Percentiles rank a stretch among this genome's conserved stretches.
These are phyloP conservation scores for Ictalurus furcatus DNA, from an alignment of 2,113 vertebrate species.

Conservation along the genomic window DNA sequence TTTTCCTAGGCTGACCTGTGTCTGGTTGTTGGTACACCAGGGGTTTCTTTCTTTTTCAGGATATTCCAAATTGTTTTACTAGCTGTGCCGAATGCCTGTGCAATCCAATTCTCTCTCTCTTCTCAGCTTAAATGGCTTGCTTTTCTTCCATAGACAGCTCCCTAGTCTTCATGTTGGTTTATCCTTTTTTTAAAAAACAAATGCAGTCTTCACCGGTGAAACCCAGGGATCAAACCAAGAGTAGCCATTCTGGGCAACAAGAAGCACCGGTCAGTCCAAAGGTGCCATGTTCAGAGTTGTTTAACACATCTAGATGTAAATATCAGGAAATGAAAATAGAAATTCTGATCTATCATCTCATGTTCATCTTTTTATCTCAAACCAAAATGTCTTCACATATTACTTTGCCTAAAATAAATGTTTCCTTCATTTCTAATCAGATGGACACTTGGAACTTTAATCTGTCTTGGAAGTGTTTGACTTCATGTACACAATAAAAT, in stretches of 20 bases:
- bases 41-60: not conserved
- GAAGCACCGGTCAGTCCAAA: too few relatives aligned
- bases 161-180: not conserved
- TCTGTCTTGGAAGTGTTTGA: not conserved
- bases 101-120: not conserved
- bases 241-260: not conserved
- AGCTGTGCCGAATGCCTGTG: not conserved
- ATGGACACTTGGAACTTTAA: not conserved
- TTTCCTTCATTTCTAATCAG: not conserved
- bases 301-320: not conserved
- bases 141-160: too few relatives aligned
- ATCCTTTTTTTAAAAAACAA: not conserved
- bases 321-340: not conserved
- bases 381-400: not conserved
- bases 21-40: not conserved
- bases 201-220: not conserved
- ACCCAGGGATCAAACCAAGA: not conserved
- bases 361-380: not conserved
- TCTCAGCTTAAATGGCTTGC: not conserved
- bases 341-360: not conserved
- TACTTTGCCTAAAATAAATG: not conserved
- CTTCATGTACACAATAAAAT: not conserved
- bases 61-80: not conserved
- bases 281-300: not conserved
- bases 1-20: not conserved